Base-by-base conservation (phyloP, 2,797 vertebrate genomes). In the Ceyx erithaca region DNA sequence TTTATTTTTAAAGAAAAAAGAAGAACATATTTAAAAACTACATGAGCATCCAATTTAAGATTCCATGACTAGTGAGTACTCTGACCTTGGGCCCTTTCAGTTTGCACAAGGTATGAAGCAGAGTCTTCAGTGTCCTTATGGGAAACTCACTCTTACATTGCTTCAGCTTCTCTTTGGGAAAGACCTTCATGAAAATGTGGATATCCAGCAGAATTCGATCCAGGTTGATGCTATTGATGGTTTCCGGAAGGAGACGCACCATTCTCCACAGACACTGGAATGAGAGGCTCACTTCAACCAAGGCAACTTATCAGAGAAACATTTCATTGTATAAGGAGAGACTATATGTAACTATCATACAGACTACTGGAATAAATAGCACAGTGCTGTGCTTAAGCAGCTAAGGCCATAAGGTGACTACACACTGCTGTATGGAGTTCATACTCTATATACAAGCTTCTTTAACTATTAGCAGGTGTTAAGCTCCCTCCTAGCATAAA, bases 101-200 rank as follows among this genome's bases (percentile, higher is more conserved):
- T 87, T 98, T 99, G 98, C 99, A 99, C 33, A 99, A 98, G 2
- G 99, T 99, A 93, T 99, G 99, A 75, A 99, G 96, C 51, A 99
- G 97, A 0, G 99, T 99, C 96, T 99, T 99, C 58, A 99, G 89
- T 11, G 99, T 99, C 95, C 99, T 97, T 97, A 99, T 99, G 8
- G 99, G 99, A 68, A 99, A 98, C 35, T 99, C 99, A 30, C 98
- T 99, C 97, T 99, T 99, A 33, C 99, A 98, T 70, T 99, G 99
- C 94, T 99, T 99, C 41, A 99, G 97, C 89, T 99, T 99, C 95
- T 99, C 99, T 97, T 99, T 99, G 80, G 99, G 99, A 91, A 99
- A 99, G 84, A 99, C 98, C 93, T 99, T 99, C 99, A 99, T 99
- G 96, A 99, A 99, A 96, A 99, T 98, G 95, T 99, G 99, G 63